Conservation (phyloP, 2,888 invertebrate genomes). For the Drosophila fulvimacula region DNA sequence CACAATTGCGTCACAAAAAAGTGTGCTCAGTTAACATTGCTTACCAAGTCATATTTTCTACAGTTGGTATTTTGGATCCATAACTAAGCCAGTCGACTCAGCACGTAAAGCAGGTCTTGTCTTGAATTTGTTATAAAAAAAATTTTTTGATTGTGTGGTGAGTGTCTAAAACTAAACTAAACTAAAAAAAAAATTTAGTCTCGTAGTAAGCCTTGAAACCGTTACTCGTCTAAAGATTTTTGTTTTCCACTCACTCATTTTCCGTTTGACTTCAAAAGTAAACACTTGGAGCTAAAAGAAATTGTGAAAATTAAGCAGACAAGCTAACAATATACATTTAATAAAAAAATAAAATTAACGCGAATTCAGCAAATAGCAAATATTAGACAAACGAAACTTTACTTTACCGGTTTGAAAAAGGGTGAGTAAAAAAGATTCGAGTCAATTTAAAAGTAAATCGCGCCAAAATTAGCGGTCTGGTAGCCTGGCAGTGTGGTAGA, state of each 20-base stretch:
- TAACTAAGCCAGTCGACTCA: slow-evolving; percentile 56
- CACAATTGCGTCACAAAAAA: slow-evolving; percentile 5
- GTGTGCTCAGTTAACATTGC: slow-evolving; percentile 17
- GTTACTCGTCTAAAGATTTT: slow-evolving; percentile 1
- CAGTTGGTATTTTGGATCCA: background rate
- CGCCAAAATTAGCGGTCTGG: background rate
- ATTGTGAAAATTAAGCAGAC: slow-evolving; percentile 24
- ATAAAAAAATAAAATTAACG: slow-evolving; percentile 4
- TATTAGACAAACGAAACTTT: slow-evolving; percentile 10
- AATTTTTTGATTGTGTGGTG: slow-evolving; percentile 43
- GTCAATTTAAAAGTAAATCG: background rate
- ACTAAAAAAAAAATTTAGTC: background rate
- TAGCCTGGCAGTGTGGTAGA: background rate
- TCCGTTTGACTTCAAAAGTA: slow-evolving; percentile 39
- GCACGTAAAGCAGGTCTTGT: slow-evolving; percentile 50
- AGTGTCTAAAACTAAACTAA: slow-evolving; percentile 25
- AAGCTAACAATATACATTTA: slow-evolving; percentile 7
- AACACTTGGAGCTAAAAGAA: slow-evolving; percentile 31
- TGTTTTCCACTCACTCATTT: slow-evolving; percentile 29
- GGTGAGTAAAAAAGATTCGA: slow-evolving; percentile 40
- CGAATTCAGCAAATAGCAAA: slow-evolving; percentile 1
- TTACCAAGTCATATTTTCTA: slow-evolving; percentile 13
- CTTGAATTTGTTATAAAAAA: slow-evolving; percentile 50
- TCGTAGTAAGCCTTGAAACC: slow-evolving; percentile 31
- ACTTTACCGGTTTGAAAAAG: slow-evolving; percentile 5